Evolutionary conservation across 1,140 invertebrate genomes (phyloP).

Genomic region (Rhopalosiphum maidis): DNA sequence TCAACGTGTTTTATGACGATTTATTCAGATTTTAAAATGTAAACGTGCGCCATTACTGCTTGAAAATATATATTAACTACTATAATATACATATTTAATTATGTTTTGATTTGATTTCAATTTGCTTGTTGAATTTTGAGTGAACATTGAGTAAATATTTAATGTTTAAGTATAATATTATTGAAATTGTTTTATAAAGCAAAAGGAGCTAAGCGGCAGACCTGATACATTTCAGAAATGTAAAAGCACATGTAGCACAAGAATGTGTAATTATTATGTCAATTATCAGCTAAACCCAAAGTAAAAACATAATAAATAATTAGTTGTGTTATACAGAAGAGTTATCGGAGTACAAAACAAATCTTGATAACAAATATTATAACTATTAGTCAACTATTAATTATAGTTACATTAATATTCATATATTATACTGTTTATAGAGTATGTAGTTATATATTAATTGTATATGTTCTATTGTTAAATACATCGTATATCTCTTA

Average conservation of each 20-base stretch:
- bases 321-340: neutral
- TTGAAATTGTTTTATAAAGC: neutral
- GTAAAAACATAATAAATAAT: neutral
- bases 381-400: neutral
- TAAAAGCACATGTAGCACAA: neutral
- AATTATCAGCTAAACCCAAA: neutral
- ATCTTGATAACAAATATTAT: neutral
- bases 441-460: neutral
- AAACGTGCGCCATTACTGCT: neutral
- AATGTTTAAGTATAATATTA: neutral
- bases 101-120: neutral
- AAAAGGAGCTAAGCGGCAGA: neutral
- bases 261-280: neutral
- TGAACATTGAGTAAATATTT: neutral
- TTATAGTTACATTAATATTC: neutral
- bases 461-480: neutral
- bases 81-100: neutral
- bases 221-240: neutral
- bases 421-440: neutral
- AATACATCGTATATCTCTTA: neutral
- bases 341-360: neutral
- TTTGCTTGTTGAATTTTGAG: neutral
- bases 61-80: neutral
- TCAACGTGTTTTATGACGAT: neutral
- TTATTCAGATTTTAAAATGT: neutral